Percentiles rank a stretch among this genome's conserved stretches.
phyloP scores from a whole-genome alignment of 1,140 invertebrate species.

The Mizuhopecten yessoensis region DNA sequence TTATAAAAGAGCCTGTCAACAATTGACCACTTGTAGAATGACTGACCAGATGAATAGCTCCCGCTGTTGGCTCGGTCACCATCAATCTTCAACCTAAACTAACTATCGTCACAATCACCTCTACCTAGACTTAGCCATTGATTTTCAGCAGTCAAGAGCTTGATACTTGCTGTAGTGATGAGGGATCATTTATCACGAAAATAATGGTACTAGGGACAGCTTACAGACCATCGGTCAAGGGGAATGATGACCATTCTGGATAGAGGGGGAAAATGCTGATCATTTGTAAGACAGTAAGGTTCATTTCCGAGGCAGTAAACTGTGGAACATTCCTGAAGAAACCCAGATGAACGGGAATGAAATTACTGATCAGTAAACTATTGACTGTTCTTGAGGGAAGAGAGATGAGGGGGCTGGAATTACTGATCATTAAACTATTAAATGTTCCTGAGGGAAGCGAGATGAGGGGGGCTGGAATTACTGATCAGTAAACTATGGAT shows the following conservation, averaged over 20 bases:
- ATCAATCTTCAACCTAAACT: constrained; percentile 11
- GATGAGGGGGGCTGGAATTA: too few species aligned
- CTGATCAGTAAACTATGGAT: too few species aligned
- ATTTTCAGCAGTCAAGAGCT: neutral
- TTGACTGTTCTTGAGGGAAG: too few species aligned
- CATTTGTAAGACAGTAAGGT: neutral
- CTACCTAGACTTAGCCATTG: neutral
- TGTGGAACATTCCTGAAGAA: too few species aligned
- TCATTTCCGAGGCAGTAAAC: neutral
- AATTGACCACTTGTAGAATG: constrained; percentile 20
- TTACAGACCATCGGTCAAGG: neutral
- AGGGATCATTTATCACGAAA: neutral
- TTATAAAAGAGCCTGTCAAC: constrained; percentile 21
- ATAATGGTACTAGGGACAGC: neutral
- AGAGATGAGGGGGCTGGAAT: too few species aligned
- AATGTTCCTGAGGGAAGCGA: too few species aligned
- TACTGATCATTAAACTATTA: too few species aligned
- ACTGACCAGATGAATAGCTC: constrained; percentile 13
- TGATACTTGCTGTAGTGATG: neutral
- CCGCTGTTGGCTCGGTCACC: neutral
- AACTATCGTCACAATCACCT: neutral
- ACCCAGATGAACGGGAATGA: too few species aligned
- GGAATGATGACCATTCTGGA: neutral
- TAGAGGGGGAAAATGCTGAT: neutral
- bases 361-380: too few species aligned